Percentiles rank a stretch among this genome's conserved stretches.
phyloP scores from a whole-genome alignment of 1,140 invertebrate species.

The Micrasema minimum region DNA sequence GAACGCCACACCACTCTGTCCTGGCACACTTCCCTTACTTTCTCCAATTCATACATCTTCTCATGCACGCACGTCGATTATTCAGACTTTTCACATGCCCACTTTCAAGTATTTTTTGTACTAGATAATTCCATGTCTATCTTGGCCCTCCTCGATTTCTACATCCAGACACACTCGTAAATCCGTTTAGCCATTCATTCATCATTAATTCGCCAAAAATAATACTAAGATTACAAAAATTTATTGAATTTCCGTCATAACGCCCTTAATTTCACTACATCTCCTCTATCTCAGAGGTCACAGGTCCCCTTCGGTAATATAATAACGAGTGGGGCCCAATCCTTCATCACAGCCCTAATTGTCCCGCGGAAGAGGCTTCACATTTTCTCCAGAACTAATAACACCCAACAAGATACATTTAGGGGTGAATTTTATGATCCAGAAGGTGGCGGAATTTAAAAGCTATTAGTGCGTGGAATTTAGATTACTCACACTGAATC shows the following conservation, averaged over 20 bases:
- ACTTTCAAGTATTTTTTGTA: no score
- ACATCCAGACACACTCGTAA: no score
- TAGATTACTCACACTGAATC: conserved; percentile 29
- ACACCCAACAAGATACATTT: conserved; percentile 38
- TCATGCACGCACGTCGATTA: no score
- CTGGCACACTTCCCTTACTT: no score
- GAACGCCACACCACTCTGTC: no score
- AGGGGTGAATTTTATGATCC: conserved; percentile 30
- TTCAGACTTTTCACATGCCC: no score
- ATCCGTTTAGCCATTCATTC: no score
- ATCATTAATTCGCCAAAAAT: no score
- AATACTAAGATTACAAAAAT: background rate
- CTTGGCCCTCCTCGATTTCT: no score
- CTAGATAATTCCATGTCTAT: no score
- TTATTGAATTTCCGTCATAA: background rate
- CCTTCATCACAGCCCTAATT: conserved; percentile 49
- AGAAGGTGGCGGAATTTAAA: conserved; percentile 27
- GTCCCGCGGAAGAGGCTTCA: conserved; percentile 28
- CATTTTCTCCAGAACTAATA: conserved; percentile 44
- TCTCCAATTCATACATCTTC: no score
- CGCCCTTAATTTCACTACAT: background rate
- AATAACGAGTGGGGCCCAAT: conserved; percentile 46
- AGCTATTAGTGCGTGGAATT: conserved; percentile 34
- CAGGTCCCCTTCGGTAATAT: conserved; percentile 42
- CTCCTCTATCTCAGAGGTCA: background rate